Evolutionary conservation across 2,797 vertebrate species (phyloP).

Genomic region (Lagorchestes hirsutus): DNA sequence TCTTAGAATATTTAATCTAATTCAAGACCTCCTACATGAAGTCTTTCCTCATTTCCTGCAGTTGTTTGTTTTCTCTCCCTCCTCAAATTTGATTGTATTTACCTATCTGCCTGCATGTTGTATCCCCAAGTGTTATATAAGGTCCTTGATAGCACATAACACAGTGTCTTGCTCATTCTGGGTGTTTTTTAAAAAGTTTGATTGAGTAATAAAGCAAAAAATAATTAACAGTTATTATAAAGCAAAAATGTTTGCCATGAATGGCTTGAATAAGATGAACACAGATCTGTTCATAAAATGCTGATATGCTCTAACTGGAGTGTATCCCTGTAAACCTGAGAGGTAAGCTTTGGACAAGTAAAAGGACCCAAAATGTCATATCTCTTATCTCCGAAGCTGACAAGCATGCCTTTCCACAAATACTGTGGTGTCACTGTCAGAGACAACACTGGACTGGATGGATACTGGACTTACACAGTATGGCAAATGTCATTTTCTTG

Average conservation of each 20-base stretch:
- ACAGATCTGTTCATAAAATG: slow-evolving; percentile 36
- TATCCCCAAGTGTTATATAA: not conserved
- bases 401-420: not conserved
- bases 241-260: slow-evolving; percentile 36
- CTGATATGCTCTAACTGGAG: slow-evolving; percentile 1
- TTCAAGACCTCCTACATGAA: slow-evolving; percentile 25
- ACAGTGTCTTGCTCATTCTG: not conserved
- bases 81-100: not conserved
- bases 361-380: not conserved
- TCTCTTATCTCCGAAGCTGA: not conserved
- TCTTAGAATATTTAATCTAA: not conserved
- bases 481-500: slow-evolving; percentile 15
- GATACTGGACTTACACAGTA: not conserved
- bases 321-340: not conserved
- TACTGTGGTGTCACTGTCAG: not conserved
- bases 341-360: not conserved
- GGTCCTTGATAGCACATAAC: not conserved
- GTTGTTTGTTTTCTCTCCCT: not conserved
- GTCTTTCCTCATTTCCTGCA: slow-evolving; percentile 38
- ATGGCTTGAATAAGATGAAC: slow-evolving; percentile 30
- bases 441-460: not conserved
- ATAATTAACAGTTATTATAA: not conserved
- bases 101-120: not conserved
- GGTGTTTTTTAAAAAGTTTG: not conserved
- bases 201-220: not conserved